Conservation (phyloP, 2,797 vertebrate genomes). For the Micromesistius poutassou region DNA sequence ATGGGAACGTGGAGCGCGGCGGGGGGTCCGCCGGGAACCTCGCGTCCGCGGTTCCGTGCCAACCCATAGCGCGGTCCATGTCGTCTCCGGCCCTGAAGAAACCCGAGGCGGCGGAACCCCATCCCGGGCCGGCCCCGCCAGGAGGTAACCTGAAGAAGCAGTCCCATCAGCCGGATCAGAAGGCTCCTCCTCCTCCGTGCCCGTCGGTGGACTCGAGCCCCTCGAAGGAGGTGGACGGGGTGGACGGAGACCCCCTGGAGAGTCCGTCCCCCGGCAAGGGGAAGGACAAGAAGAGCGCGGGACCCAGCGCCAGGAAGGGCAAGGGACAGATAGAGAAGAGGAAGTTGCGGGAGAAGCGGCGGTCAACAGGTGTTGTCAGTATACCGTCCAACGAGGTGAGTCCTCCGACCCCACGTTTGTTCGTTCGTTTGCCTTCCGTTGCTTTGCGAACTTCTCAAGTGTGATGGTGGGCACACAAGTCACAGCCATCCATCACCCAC, state of each 20-base stretch:
- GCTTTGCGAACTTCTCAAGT: no score
- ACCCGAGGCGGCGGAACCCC: slow-evolving; percentile 66
- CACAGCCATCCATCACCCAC: not conserved
- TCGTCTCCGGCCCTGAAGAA: slow-evolving; percentile 66
- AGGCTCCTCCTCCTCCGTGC: slow-evolving; percentile 24
- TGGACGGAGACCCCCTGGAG: no score
- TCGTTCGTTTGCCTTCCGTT: not conserved
- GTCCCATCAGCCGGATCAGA: no score
- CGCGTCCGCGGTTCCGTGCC: slow-evolving; percentile 33
- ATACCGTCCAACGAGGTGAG: slow-evolving; percentile 90
- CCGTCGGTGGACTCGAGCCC: slow-evolving; percentile 58
- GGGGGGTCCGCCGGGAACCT: not conserved
- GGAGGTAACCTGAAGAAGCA: slow-evolving; percentile 61
- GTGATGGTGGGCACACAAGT: not conserved
- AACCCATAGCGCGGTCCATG: slow-evolving; percentile 61
- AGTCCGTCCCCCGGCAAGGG: slow-evolving; percentile 69
- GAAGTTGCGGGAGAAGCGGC: slow-evolving; percentile 92
- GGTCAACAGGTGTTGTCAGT: slow-evolving; percentile 95
- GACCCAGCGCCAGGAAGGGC: slow-evolving; percentile 91
- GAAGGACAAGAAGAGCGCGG: slow-evolving; percentile 81
- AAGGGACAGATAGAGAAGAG: slow-evolving; percentile 98
- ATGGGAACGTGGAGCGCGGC: slow-evolving; percentile 56
- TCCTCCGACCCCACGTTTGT: slow-evolving; percentile 5
- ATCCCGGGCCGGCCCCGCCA: slow-evolving; percentile 23
- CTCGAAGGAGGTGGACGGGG: slow-evolving; percentile 65